Evolutionary conservation across 2,888 invertebrate species (phyloP).

Genomic region (Agrochola lychnidis): DNA sequence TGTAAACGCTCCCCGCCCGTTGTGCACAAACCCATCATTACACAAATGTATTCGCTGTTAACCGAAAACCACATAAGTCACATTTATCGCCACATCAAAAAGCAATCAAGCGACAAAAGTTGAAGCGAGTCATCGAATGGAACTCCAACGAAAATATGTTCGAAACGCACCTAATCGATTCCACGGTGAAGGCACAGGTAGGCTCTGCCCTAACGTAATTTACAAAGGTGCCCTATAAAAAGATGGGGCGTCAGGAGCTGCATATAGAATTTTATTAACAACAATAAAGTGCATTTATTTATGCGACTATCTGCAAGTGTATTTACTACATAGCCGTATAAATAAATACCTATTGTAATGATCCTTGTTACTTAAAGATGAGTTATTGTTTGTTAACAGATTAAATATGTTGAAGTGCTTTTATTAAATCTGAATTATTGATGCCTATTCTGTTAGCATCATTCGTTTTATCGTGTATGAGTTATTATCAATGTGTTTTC

Average conservation of each 20-base stretch:
- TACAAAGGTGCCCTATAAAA: constrained; percentile 77
- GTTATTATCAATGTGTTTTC: constrained; percentile 8
- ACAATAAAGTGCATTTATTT: constrained; percentile 72
- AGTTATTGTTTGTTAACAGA: constrained; percentile 44
- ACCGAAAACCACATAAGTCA: constrained; percentile 88
- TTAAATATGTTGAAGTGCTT: constrained; percentile 42
- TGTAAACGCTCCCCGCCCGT: constrained; percentile 81
- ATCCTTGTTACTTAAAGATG: constrained; percentile 50
- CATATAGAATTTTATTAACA: constrained; percentile 72
- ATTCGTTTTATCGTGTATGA: constrained; percentile 12
- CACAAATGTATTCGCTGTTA: constrained; percentile 82
- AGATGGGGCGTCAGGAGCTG: constrained; percentile 71
- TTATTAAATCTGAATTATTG: constrained; percentile 28
- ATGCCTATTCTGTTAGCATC: constrained; percentile 8
- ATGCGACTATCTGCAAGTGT: constrained; percentile 61
- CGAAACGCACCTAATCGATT: constrained; percentile 86
- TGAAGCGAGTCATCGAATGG: constrained; percentile 81
- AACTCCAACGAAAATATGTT: constrained; percentile 78
- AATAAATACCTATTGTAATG: constrained; percentile 60
- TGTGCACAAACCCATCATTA: constrained; percentile 86
- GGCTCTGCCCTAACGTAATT: constrained; percentile 78
- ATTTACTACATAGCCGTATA: constrained; percentile 57
- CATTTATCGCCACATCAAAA: constrained; percentile 90
- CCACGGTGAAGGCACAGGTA: constrained; percentile 77
- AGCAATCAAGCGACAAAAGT: constrained; percentile 89